These are phyloP conservation scores for Astatotilapia flaviijosephi DNA, from an alignment of 2,113 vertebrate species.

Conservation along the genomic window DNA sequence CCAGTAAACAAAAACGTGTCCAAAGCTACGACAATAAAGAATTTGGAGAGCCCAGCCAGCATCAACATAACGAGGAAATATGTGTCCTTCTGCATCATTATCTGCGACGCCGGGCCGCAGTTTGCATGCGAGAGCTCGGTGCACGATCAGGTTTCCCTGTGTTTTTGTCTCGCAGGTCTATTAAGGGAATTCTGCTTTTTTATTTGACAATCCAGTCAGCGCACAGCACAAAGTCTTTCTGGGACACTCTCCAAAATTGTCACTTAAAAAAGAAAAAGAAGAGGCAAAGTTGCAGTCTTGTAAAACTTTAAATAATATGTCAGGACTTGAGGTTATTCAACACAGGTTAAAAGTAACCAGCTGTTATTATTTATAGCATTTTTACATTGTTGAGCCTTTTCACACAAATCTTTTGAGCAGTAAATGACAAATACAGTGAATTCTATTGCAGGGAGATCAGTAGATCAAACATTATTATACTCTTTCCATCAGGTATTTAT, in stretches of 20 bases:
- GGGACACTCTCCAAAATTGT: conserved; percentile 12
- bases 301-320: background rate
- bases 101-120: background rate
- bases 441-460: background rate
- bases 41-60: conserved; percentile 1
- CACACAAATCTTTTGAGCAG: background rate
- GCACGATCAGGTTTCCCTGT: conserved; percentile 21
- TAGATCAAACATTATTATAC: background rate
- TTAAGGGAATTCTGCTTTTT: conserved; percentile 50
- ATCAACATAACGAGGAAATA: conserved; percentile 46
- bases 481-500: background rate
- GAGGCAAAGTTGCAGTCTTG: background rate
- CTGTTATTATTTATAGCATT: background rate
- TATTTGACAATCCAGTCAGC: conserved; percentile 8
- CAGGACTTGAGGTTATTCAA: background rate
- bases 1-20: background rate
- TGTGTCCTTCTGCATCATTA: conserved; percentile 26
- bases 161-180: conserved; percentile 26
- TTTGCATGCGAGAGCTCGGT: conserved; percentile 21
- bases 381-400: background rate
- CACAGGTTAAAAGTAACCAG: background rate
- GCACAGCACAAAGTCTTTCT: background rate
- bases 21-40: background rate
- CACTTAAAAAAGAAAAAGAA: background rate
- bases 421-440: background rate